A percentile compares a stretch with the other conserved stretches of the same genome.
Evolutionary conservation across 2,888 invertebrate genomes (phyloP).

Genomic region (Tetrapedia diversipes): DNA sequence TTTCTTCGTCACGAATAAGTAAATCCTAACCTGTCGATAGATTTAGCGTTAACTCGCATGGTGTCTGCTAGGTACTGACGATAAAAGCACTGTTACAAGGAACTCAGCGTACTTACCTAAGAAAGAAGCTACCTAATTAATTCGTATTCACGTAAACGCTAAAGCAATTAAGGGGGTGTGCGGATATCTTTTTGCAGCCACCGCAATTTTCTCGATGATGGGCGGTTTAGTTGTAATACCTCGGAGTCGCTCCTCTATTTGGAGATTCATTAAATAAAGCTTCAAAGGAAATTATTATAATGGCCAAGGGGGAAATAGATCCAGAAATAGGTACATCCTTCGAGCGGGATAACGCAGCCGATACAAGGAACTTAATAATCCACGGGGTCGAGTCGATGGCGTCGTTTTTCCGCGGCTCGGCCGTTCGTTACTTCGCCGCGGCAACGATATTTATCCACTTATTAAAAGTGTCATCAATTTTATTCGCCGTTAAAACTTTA

Average conservation of each 20-base stretch:
- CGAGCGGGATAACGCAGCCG: neutral
- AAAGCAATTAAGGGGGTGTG: too few relatives aligned
- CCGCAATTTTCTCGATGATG: neutral
- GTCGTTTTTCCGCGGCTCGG: neutral
- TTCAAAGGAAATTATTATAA: neutral
- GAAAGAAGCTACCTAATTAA: too few relatives aligned
- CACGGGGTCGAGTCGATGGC: too few relatives aligned
- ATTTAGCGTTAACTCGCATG: too few relatives aligned
- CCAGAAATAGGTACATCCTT: neutral
- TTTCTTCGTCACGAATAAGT: too few relatives aligned
- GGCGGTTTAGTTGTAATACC: neutral
- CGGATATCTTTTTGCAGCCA: too few relatives aligned
- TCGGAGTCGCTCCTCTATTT: accelerated
- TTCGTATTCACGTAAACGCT: too few relatives aligned
- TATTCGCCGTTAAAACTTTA: slow-evolving; percentile 28
- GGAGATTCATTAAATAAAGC: too few relatives aligned
- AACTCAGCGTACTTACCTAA: too few relatives aligned
- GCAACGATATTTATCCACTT: slow-evolving; percentile 8
- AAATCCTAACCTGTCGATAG: too few relatives aligned
- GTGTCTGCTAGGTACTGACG: too few relatives aligned
- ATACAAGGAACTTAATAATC: neutral
- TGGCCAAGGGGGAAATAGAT: neutral
- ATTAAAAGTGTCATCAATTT: slow-evolving; percentile 33
- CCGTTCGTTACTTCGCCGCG: neutral
- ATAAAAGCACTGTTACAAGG: too few relatives aligned